Base-by-base conservation (phyloP, 2,113 vertebrate species). In the Lagenorhynchus albirostris region DNA sequence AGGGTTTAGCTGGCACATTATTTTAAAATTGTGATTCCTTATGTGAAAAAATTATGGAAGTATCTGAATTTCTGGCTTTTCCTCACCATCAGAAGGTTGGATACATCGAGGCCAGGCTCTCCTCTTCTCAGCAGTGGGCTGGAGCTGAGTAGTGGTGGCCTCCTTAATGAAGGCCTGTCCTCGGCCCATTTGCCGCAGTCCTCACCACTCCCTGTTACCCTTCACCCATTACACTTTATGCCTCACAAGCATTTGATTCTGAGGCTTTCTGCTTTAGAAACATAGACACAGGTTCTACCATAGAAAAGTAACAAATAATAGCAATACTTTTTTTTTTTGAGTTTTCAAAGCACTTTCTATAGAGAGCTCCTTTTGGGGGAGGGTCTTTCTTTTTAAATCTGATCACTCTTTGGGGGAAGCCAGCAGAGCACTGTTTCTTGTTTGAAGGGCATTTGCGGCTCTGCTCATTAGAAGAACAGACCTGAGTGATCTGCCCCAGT, bases 261-360 rank as follows among this genome's bases (percentile, higher is more conserved):
- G 79, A 90, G 62, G 18, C 29, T 87, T 93, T 55, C 81, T 93
- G 31, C 36, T 87, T 96, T 95, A 58, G 53, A 21, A 96, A 89
- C 76, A 76, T 26, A 76, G 60, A 25, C n/a, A 21, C 79, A 70
- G 33, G 41, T 77, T 60, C 62, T 68, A 44, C 62, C 17, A 50
- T 18, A 83, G 60, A 74, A 68, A 83, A 97, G 55, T 38, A 85
- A 50, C n/a, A 96, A 85, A 73, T 58, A 80, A 41, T n/a, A 81
- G 23, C 4, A 11, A 76, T 38, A 83, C 5, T 41, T 70, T 47
- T 31, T 55, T 38, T 83, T 73, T 15, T 53, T 53, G 15, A 62
- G 14, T 53, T 71, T 90, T 93, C 33, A 73, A 65, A 58, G 15
- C 47, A 82, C 17, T 82, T 82, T 25, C 73, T 93, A 36, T 80